These are phyloP conservation scores for Mus caroli DNA, from an alignment of 2,797 vertebrate genomes.

Conservation along the genomic window DNA sequence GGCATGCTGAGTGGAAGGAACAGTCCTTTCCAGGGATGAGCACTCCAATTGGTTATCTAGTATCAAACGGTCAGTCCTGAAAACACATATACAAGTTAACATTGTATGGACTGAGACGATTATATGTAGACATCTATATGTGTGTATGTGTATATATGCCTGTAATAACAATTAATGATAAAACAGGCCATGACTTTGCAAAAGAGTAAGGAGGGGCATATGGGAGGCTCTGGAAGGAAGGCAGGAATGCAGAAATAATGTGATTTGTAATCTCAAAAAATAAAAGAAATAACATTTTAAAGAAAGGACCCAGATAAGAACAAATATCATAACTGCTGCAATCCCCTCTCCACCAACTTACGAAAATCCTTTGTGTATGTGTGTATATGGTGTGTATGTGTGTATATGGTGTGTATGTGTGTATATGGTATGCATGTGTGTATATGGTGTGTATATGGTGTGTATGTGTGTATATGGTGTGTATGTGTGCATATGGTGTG, in stretches of 20 bases:
- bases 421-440: no score
- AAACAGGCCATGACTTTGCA: neutral
- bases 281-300: neutral
- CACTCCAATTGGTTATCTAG: neutral
- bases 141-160: neutral
- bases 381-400: no score
- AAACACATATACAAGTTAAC: neutral
- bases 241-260: neutral
- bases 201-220: neutral
- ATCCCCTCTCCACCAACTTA: neutral
- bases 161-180: neutral
- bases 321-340: neutral
- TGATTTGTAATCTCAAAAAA: neutral
- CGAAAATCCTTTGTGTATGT: neutral
- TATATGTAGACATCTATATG: neutral
- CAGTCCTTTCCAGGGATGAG: neutral
- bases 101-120: neutral
- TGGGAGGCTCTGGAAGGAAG: neutral
- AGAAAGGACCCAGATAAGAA: neutral
- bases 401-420: no score
- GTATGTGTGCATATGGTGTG: no score
- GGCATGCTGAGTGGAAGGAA: neutral
- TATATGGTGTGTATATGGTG: no score
- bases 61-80: neutral
- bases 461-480: no score